Conservation (phyloP, 2,888 invertebrate species). For the Koerneria pararmatus region DNA sequence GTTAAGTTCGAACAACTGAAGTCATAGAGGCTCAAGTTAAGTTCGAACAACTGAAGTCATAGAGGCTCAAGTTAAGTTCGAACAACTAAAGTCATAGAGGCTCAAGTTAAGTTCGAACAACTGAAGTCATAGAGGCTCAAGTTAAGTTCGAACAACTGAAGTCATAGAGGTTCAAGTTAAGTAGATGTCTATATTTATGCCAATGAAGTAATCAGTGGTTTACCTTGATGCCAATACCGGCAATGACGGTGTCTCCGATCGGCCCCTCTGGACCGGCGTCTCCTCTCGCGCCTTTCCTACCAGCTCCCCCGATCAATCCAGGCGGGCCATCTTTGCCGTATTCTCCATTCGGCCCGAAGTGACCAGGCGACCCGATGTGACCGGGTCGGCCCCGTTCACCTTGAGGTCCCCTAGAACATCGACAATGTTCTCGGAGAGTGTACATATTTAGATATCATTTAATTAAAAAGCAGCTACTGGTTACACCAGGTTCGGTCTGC, state of each 20-base stretch:
- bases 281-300: conserved; percentile 36
- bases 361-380: conserved; percentile 38
- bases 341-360: conserved; percentile 44
- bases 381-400: conserved; percentile 57
- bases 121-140: too few species aligned
- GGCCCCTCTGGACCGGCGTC: conserved; percentile 24
- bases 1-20: too few species aligned
- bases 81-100: too few species aligned
- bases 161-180: too few species aligned
- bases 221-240: conserved; percentile 54
- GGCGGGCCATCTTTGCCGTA: conserved; percentile 46
- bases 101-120: too few species aligned
- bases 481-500: too few species aligned
- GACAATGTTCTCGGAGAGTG: neutral
- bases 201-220: conserved; percentile 45
- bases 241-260: conserved; percentile 45
- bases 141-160: too few species aligned
- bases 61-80: too few species aligned
- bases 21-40: too few species aligned
- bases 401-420: conserved; percentile 43
- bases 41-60: too few species aligned
- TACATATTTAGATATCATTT: neutral
- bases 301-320: conserved; percentile 42
- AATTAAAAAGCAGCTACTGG: too few species aligned
- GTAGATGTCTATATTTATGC: neutral